Conservation (phyloP, 2,888 invertebrate species). For the Heliconius erato region DNA sequence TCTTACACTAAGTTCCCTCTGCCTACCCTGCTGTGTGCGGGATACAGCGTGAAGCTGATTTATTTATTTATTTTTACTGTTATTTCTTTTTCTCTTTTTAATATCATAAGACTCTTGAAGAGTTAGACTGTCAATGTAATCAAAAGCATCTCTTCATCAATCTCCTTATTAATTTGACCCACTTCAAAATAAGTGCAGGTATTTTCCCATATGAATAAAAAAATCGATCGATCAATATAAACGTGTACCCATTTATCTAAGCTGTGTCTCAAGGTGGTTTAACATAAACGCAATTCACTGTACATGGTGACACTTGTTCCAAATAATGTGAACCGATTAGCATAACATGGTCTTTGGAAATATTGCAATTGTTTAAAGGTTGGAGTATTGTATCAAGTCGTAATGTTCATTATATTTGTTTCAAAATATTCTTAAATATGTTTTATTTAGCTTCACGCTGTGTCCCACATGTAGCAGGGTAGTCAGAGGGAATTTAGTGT, state of each 20-base stretch:
- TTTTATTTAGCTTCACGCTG: conserved; percentile 48
- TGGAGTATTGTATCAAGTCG: conserved; percentile 21
- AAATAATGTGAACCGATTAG: conserved; percentile 62
- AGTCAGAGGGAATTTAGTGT: too few species aligned
- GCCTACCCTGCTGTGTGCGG: too few species aligned
- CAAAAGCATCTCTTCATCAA: neutral
- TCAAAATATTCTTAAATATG: neutral
- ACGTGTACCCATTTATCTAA: conserved; percentile 46
- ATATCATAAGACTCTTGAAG: too few species aligned
- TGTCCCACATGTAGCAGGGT: too few species aligned
- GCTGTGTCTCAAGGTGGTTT: conserved; percentile 46
- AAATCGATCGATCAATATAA: conserved; percentile 43
- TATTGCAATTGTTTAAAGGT: conserved; percentile 36
- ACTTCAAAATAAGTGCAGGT: neutral
- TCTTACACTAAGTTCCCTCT: too few species aligned
- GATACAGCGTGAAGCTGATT: too few species aligned
- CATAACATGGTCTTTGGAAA: conserved; percentile 64
- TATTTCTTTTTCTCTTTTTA: too few species aligned
- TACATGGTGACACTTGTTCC: conserved; percentile 59
- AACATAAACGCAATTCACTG: conserved; percentile 57
- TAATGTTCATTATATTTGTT: neutral
- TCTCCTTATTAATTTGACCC: neutral
- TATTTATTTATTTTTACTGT: too few species aligned
- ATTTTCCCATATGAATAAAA: conserved; percentile 28
- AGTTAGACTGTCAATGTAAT: neutral